phyloP scores from a whole-genome alignment of 2,888 invertebrate species.

The Penaeus monodon region DNA sequence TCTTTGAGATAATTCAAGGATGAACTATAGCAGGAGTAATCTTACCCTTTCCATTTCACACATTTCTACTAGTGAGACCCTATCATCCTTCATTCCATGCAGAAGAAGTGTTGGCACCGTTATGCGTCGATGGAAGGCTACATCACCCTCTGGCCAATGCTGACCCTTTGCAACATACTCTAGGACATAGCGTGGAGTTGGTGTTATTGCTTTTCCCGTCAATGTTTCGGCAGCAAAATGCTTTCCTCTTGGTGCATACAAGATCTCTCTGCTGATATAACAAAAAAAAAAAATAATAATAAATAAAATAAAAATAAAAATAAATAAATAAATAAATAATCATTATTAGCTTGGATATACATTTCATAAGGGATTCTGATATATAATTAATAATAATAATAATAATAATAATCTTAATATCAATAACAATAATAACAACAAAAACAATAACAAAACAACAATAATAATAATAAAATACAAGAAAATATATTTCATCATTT shows the following conservation, averaged over 20 bases:
- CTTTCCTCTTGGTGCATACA: constrained; percentile 75
- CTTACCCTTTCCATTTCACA: constrained; percentile 79
- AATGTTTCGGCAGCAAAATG: constrained; percentile 67
- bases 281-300: constrained; percentile 55
- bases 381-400: too few relatives aligned
- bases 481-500: background rate
- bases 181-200: constrained; percentile 63
- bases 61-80: constrained; percentile 78
- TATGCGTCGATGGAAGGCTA: constrained; percentile 77
- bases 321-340: too few relatives aligned
- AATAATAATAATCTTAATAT: too few relatives aligned
- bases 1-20: background rate
- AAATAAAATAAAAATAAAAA: too few relatives aligned
- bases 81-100: constrained; percentile 77
- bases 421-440: too few relatives aligned
- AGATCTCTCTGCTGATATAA: constrained; percentile 67
- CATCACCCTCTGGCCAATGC: constrained; percentile 79
- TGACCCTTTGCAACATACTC: constrained; percentile 60
- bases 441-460: too few relatives aligned
- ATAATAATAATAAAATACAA: background rate
- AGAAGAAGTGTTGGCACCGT: constrained; percentile 77
- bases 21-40: background rate
- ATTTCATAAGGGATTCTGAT: constrained; percentile 4
- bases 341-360: constrained; percentile 64
- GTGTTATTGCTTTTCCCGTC: constrained; percentile 39